These are phyloP conservation scores for Conops quadrifasciatus DNA, from an alignment of 2,888 invertebrate species.

Conservation along the genomic window DNA sequence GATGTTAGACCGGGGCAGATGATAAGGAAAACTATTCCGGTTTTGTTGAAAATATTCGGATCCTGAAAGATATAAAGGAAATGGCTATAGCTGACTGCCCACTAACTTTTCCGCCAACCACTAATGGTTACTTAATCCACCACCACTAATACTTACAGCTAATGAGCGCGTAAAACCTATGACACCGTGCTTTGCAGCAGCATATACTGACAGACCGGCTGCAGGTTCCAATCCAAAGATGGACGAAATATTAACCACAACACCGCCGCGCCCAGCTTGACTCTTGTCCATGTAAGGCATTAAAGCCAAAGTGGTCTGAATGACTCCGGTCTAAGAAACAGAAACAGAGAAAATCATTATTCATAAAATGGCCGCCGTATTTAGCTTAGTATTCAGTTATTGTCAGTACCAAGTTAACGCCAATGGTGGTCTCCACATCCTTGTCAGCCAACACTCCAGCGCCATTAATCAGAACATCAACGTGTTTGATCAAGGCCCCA, in stretches of 20 bases:
- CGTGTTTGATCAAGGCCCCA: slow-evolving; percentile 50
- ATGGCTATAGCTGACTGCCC: neutral
- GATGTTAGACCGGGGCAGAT: slow-evolving; percentile 60
- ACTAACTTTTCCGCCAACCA: neutral
- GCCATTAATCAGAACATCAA: slow-evolving; percentile 59
- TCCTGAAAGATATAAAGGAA: slow-evolving; percentile 42
- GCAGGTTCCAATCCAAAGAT: slow-evolving; percentile 60
- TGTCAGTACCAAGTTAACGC: slow-evolving; percentile 57
- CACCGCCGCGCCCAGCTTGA: slow-evolving; percentile 58
- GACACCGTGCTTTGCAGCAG: slow-evolving; percentile 62
- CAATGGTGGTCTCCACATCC: slow-evolving; percentile 59
- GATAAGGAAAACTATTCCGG: slow-evolving; percentile 57
- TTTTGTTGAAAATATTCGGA: slow-evolving; percentile 52
- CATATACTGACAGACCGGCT: slow-evolving; percentile 57
- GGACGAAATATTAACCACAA: slow-evolving; percentile 60
- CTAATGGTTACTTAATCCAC: no score
- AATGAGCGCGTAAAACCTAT: slow-evolving; percentile 61
- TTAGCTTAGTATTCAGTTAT: neutral
- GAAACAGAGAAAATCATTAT: slow-evolving; percentile 4
- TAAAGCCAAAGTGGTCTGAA: slow-evolving; percentile 55
- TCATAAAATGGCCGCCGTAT: no score
- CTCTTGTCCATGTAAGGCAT: slow-evolving; percentile 60
- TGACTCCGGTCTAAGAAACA: slow-evolving; percentile 53
- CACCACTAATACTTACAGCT: slow-evolving; percentile 46
- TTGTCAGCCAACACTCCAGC: slow-evolving; percentile 59